phyloP scores from a whole-genome alignment of 2,888 invertebrate species.

The Leucophora obtusa region DNA sequence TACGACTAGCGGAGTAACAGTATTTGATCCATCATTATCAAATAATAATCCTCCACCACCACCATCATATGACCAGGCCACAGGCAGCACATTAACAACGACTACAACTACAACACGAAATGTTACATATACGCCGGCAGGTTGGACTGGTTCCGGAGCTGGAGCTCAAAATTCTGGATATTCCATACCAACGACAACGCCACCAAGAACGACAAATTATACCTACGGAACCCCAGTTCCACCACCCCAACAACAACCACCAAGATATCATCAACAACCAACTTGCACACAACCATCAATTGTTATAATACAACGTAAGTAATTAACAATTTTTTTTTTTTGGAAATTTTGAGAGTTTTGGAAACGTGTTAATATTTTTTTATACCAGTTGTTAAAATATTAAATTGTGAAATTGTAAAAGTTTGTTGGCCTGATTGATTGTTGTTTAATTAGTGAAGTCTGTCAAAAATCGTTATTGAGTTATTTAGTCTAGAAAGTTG shows the following conservation, averaged over 20 bases:
- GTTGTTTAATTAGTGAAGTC: no score
- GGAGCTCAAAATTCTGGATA: slow-evolving; percentile 25
- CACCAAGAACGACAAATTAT: slow-evolving; percentile 40
- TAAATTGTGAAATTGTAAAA: not conserved
- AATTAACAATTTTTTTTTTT: not conserved
- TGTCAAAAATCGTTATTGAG: no score
- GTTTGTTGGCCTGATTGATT: no score
- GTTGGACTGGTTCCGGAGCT: slow-evolving; percentile 33
- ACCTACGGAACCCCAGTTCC: slow-evolving; percentile 40
- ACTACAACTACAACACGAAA: slow-evolving; percentile 36
- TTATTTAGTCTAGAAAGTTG: no score
- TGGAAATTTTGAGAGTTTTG: not conserved
- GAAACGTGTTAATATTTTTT: not conserved
- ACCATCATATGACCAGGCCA: slow-evolving; percentile 75
- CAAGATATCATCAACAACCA: slow-evolving; percentile 34
- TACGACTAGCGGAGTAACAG: slow-evolving; percentile 51
- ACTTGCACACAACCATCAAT: slow-evolving; percentile 64
- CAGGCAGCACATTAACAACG: slow-evolving; percentile 44
- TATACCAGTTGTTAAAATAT: not conserved
- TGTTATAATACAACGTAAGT: slow-evolving; percentile 76
- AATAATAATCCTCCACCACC: slow-evolving; percentile 49
- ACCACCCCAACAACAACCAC: slow-evolving; percentile 1
- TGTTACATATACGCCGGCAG: slow-evolving; percentile 30
- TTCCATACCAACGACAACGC: slow-evolving; percentile 35
- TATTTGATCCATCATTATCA: slow-evolving; percentile 16